Evolutionary conservation across 53 echinoderm and acorn worm genomes (phyloP).

Genomic region (Holothuria leucospilota): DNA sequence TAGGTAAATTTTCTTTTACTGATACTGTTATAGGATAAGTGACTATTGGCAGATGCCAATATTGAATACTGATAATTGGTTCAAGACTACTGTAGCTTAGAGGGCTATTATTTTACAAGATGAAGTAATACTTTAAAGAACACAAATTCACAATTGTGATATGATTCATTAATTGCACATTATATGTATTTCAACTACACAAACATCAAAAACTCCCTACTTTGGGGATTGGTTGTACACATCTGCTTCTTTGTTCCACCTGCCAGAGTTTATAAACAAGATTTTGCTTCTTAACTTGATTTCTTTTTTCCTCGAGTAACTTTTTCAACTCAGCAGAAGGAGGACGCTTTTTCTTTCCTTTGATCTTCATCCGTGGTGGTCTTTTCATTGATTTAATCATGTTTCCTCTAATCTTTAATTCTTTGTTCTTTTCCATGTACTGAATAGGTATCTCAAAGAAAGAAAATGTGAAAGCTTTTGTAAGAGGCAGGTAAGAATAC

Average conservation of each 20-base stretch:
- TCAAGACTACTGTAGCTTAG: no score
- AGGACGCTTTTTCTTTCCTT: conserved; percentile 41
- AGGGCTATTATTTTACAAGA: no score
- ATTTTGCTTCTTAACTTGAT: conserved; percentile 29
- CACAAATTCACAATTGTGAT: no score
- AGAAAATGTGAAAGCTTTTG: conserved; percentile 85
- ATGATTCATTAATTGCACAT: no score
- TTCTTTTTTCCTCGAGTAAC: conserved; percentile 30
- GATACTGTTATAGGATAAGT: no score
- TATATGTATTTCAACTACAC: no score
- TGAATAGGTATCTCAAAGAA: conserved; percentile 76
- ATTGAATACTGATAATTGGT: no score
- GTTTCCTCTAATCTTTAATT: conserved; percentile 54
- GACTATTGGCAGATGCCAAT: no score
- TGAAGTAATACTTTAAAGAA: no score
- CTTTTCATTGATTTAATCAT: conserved; percentile 66
- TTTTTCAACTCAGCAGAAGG: conserved; percentile 7
- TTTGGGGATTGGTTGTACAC: conserved; percentile 21
- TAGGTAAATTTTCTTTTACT: no score
- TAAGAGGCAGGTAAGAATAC: conserved; percentile 68
- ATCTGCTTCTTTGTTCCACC: background rate
- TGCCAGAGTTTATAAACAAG: conserved; percentile 40
- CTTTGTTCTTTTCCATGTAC: conserved; percentile 68
- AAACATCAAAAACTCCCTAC: background rate
- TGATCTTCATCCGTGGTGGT: conserved; percentile 61